phyloP scores from a whole-genome alignment of 2,113 vertebrate species.

The Siniperca chuatsi region DNA sequence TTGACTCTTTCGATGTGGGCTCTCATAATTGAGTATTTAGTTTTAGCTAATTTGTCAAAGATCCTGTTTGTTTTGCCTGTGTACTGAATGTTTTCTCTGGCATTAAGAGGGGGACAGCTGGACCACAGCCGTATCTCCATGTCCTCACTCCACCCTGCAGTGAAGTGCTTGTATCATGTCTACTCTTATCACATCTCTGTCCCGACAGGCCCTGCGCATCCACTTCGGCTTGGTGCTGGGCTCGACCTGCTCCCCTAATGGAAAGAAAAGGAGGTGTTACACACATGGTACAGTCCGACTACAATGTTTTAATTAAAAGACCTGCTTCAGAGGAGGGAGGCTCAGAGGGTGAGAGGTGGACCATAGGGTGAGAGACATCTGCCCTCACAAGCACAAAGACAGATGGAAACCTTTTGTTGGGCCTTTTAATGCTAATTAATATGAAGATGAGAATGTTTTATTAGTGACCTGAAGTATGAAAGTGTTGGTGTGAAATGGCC shows the following conservation, averaged over 20 bases:
- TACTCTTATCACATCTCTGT: constrained; percentile 72
- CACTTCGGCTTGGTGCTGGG: constrained; percentile 39
- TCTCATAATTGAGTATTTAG: neutral
- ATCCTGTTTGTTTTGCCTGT: neutral
- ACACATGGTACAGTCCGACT: constrained; percentile 41
- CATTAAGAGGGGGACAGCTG: constrained; percentile 54
- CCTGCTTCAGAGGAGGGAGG: constrained; percentile 62
- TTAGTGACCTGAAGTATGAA: constrained; percentile 21
- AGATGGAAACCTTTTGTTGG: constrained; percentile 78
- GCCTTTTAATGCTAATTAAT: constrained; percentile 70
- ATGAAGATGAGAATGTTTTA: constrained; percentile 54
- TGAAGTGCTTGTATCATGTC: constrained; percentile 72
- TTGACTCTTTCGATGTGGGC: neutral
- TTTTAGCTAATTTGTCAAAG: neutral
- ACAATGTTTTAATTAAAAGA: constrained; percentile 82
- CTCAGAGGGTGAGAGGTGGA: constrained; percentile 71
- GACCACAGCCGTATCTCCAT: constrained; percentile 43
- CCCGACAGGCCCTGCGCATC: constrained; percentile 59
- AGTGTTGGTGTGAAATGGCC: constrained; percentile 3
- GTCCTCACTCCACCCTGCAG: constrained; percentile 66
- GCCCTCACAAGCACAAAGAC: constrained; percentile 76
- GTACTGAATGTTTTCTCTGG: constrained; percentile 33
- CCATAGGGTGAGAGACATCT: constrained; percentile 80
- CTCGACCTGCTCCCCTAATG: constrained; percentile 32
- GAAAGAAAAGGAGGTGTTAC: constrained; percentile 5